Evolutionary conservation across 2,113 vertebrate species (phyloP).

Genomic region (Myxocyprinus asiaticus): DNA sequence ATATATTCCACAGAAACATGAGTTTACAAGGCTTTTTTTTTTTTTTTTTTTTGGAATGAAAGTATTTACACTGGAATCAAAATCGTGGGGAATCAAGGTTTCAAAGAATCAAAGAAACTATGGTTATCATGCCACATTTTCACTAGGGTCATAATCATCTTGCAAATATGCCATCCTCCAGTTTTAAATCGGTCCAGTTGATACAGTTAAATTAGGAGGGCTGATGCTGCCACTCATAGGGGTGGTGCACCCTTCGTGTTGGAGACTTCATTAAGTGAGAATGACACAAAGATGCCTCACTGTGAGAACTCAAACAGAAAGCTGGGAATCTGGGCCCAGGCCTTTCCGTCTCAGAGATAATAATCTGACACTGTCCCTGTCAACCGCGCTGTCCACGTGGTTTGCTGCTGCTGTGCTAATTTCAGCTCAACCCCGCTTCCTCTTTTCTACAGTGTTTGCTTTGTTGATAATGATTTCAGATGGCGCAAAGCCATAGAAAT

Average conservation of each 20-base stretch:
- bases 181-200: slow-evolving; percentile 57
- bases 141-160: slow-evolving; percentile 31
- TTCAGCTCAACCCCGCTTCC: slow-evolving; percentile 17
- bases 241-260: slow-evolving; percentile 2
- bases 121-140: too few relatives aligned
- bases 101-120: too few relatives aligned
- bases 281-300: slow-evolving; percentile 39
- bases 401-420: neutral
- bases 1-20: too few relatives aligned
- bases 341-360: slow-evolving; percentile 62
- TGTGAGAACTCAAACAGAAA: slow-evolving; percentile 49
- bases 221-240: slow-evolving; percentile 22
- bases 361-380: slow-evolving; percentile 61
- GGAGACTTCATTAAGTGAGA: slow-evolving; percentile 55
- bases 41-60: too few relatives aligned
- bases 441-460: slow-evolving; percentile 37
- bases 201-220: neutral
- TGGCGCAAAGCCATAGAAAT: slow-evolving; percentile 38
- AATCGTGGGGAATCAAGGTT: too few relatives aligned
- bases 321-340: slow-evolving; percentile 12
- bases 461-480: slow-evolving; percentile 34
- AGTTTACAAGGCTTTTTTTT: too few relatives aligned
- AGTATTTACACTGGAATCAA: too few relatives aligned
- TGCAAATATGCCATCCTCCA: slow-evolving; percentile 52
- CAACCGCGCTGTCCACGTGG: slow-evolving; percentile 9